Base-by-base conservation (phyloP, 1,140 invertebrate genomes). In the Papilio polyxenes region DNA sequence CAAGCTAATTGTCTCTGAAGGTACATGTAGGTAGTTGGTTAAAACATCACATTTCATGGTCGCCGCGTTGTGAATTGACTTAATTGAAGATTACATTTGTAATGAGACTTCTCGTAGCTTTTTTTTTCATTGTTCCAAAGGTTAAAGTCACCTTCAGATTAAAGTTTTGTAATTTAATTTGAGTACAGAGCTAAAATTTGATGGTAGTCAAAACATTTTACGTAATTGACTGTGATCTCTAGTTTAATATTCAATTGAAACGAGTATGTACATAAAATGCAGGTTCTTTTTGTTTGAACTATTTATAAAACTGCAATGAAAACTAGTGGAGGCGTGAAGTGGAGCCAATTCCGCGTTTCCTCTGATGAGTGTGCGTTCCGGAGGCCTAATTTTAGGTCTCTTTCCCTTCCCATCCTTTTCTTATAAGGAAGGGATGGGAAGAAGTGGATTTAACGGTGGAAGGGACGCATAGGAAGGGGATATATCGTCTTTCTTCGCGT, bases 1-100 rank as follows among this genome's bases (percentile, higher is more conserved):
- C 79, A 81, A 81, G 82, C 72, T 83, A 83, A 83, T 83, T 83
- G 82, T 44, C 62, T 72, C 11, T 37, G 5, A 69, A 69, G 65
- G 10, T 69, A 37, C 11, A 37, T 72, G 81, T 83, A 40, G 65
- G 65, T 72, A 72, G 65, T 72, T 10, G 13, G 65, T 13, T 72
- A 72, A 31, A 37, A 37, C 31, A 31, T 6, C 31, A 62, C 59
- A 72, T 40, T 72, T 72, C 31, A 72, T 37, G 65, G 65, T 72
- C 65, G 7, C 2, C 31, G 62, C 23, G 9, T 72, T 37, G 65
- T 72, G 31, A 72, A 72, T 72, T 37, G 13, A 72, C 31, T 37
- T 72, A 72, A 72, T 72, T 72, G 65, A 72, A 37, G 65, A 72
- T 37, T 72, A 37, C 31, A 72, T 37, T 72, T 13, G 6, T 37